Evolutionary conservation across 2,888 invertebrate genomes (phyloP).

Genomic region (Ganaspis brasiliensis): DNA sequence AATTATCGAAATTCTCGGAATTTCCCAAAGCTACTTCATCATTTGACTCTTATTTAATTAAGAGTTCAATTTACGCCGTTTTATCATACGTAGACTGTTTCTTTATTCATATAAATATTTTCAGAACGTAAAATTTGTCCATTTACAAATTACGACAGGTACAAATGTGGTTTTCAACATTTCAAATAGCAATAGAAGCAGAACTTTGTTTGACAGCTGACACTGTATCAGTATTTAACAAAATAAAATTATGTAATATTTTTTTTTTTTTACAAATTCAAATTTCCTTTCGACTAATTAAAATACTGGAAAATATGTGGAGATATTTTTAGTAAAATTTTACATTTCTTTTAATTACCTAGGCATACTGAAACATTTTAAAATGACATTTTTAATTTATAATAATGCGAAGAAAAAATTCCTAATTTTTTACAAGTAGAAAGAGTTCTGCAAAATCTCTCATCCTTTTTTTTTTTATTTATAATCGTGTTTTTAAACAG

Average conservation of each 20-base stretch:
- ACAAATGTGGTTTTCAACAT: conserved; percentile 16
- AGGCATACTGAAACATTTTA: no score
- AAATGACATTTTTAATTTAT: conserved; percentile 2
- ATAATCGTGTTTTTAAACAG: background rate
- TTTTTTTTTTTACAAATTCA: background rate
- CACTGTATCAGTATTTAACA: background rate
- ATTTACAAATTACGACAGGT: conserved; percentile 1
- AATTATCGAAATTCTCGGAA: background rate
- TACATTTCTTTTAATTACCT: no score
- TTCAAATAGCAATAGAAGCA: conserved; percentile 1
- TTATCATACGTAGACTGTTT: background rate
- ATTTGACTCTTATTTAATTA: no score
- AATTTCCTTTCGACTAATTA: background rate
- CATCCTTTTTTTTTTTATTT: background rate
- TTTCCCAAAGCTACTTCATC: no score
- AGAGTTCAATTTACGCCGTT: background rate
- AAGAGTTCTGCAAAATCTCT: conserved; percentile 3
- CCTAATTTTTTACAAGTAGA: no score
- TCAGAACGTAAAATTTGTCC: background rate
- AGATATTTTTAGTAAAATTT: no score
- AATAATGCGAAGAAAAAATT: background rate
- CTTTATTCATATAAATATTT: background rate
- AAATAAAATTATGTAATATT: conserved; percentile 1
- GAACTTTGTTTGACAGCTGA: background rate
- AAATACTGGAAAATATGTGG: conserved; percentile 2